Evolutionary conservation across 1,140 invertebrate species (phyloP).

Genomic region (Druon quercuslanigerum): DNA sequence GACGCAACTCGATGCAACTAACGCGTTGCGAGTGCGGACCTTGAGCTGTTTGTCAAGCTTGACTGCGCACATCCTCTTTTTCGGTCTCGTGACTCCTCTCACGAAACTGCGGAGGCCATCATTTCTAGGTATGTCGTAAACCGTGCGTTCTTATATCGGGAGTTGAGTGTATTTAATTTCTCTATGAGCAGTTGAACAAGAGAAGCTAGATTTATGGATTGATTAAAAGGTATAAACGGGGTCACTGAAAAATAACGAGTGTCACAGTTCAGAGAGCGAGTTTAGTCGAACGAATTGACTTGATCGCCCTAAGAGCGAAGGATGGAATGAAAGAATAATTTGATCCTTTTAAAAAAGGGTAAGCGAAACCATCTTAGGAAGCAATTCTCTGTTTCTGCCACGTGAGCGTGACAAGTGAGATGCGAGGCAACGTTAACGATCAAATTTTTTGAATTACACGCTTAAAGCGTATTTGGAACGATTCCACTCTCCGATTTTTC

Average conservation of each 20-base stretch:
- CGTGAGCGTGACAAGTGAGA: slow-evolving; percentile 22
- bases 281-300: slow-evolving; percentile 29
- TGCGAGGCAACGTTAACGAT: slow-evolving; percentile 9
- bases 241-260: slow-evolving; percentile 11
- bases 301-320: slow-evolving; percentile 11
- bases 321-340: slow-evolving; percentile 25
- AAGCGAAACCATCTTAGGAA: slow-evolving; percentile 5
- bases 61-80: neutral
- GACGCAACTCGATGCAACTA: too few relatives aligned
- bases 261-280: slow-evolving; percentile 22
- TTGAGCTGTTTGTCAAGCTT: too few relatives aligned
- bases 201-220: slow-evolving; percentile 12
- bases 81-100: too few relatives aligned
- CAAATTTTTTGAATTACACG: neutral
- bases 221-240: slow-evolving; percentile 4
- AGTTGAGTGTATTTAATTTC: neutral
- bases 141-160: too few relatives aligned
- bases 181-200: neutral
- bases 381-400: slow-evolving; percentile 18
- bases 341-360: slow-evolving; percentile 25
- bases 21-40: too few relatives aligned
- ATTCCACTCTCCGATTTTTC: slow-evolving; percentile 18
- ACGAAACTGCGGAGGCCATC: too few relatives aligned
- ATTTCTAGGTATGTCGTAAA: too few relatives aligned
- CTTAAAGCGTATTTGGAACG: slow-evolving; percentile 2